These are phyloP conservation scores for Drosophila insularis DNA, from an alignment of 1,140 invertebrate species.

Conservation along the genomic window DNA sequence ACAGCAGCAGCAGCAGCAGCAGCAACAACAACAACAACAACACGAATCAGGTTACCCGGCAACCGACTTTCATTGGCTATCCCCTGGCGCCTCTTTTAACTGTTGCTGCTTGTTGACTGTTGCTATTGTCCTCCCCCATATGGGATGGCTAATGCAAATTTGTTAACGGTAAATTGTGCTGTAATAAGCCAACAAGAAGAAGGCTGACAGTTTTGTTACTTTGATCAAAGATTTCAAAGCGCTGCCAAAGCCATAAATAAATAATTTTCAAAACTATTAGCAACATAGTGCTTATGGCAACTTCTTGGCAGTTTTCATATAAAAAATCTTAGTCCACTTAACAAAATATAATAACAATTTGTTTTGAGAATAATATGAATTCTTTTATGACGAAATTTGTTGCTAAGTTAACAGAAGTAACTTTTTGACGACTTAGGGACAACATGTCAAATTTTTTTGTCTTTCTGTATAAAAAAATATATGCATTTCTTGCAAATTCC, in stretches of 20 bases:
- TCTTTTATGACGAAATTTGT: too few species aligned
- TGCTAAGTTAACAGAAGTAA: too few species aligned
- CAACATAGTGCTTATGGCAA: background rate
- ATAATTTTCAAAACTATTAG: background rate
- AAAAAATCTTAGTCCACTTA: background rate
- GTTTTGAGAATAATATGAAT: too few species aligned
- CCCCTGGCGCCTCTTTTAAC: constrained; percentile 8
- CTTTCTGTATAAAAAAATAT: too few species aligned
- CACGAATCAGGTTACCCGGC: constrained; percentile 10
- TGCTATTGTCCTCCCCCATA: background rate
- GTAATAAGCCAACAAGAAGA: constrained; percentile 23
- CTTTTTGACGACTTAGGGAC: too few species aligned
- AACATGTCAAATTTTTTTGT: too few species aligned
- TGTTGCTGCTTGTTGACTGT: background rate
- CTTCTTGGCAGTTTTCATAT: background rate
- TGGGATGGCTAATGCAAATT: constrained; percentile 5
- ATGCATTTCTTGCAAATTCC: too few species aligned
- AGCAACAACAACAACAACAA: background rate
- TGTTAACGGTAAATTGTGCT: constrained; percentile 31
- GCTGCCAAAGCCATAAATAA: constrained; percentile 1
- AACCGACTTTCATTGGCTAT: constrained; percentile 26
- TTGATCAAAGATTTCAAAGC: background rate
- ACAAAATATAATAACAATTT: too few species aligned
- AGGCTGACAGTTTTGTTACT: constrained; percentile 15
- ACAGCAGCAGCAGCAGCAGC: background rate